Evolutionary conservation across 2,888 invertebrate genomes (phyloP).

Genomic region (Axea sp.): DNA sequence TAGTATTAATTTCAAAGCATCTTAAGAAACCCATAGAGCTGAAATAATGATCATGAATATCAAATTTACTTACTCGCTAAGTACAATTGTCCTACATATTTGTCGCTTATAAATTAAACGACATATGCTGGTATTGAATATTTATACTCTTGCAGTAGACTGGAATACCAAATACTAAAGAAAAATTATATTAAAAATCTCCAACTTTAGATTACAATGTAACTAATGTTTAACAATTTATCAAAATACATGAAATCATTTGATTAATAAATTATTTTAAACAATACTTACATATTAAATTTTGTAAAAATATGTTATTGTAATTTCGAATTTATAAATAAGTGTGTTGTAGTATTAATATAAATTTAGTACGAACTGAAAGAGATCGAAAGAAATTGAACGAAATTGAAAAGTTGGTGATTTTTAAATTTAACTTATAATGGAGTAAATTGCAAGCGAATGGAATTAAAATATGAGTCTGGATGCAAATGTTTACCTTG

Average conservation of each 20-base stretch:
- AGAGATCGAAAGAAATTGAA: too few species aligned
- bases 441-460: background rate
- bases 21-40: slow-evolving; percentile 1
- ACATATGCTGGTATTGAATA: slow-evolving; percentile 22
- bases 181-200: slow-evolving; percentile 19
- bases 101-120: slow-evolving; percentile 17
- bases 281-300: too few species aligned
- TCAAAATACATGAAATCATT: too few species aligned
- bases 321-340: background rate
- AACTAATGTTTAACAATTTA: too few species aligned
- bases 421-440: background rate
- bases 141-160: slow-evolving; percentile 18
- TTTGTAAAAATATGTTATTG: background rate
- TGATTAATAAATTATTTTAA: too few species aligned
- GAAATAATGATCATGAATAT: slow-evolving; percentile 13
- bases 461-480: slow-evolving; percentile 11
- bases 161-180: slow-evolving; percentile 1
- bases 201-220: slow-evolving; percentile 3
- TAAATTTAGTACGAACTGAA: too few species aligned
- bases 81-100: slow-evolving; percentile 17
- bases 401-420: background rate
- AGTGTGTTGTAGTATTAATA: too few species aligned
- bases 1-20: slow-evolving; percentile 14
- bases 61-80: slow-evolving; percentile 18
- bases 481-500: slow-evolving; percentile 74